Conservation (phyloP, 2,888 invertebrate genomes). For the Helobdella robusta region DNA sequence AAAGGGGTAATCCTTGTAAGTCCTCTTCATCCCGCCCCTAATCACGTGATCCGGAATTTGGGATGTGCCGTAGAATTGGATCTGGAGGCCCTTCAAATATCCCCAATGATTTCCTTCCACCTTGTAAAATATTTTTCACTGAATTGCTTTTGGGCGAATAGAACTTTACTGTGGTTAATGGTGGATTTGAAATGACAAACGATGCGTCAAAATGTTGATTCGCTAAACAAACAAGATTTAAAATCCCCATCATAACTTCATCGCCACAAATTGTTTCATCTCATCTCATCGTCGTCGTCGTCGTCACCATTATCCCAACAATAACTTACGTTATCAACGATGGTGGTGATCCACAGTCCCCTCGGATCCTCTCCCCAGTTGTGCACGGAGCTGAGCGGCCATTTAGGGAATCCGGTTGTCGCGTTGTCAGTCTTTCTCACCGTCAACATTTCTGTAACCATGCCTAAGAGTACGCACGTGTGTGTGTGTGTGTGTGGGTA, state of each 20-base stretch:
- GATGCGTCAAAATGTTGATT: too few species aligned
- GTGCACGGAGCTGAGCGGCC: slow-evolving; percentile 80
- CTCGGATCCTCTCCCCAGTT: slow-evolving; percentile 76
- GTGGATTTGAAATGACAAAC: too few species aligned
- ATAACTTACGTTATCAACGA: slow-evolving; percentile 48
- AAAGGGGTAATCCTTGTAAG: slow-evolving; percentile 23
- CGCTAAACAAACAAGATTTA: too few species aligned
- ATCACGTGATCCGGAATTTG: slow-evolving; percentile 59
- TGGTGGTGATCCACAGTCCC: slow-evolving; percentile 53
- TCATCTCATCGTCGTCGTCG: too few species aligned
- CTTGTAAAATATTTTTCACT: too few species aligned
- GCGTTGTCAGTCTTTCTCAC: slow-evolving; percentile 39
- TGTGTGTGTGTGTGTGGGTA: slow-evolving; percentile 13
- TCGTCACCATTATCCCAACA: slow-evolving; percentile 1
- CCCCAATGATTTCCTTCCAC: too few species aligned
- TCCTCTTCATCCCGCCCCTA: slow-evolving; percentile 22
- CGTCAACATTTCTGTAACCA: slow-evolving; percentile 51
- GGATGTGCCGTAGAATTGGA: slow-evolving; percentile 65
- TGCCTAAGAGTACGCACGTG: slow-evolving; percentile 10
- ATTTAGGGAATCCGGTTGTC: slow-evolving; percentile 63
- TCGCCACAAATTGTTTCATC: too few species aligned
- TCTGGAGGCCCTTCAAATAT: too few species aligned
- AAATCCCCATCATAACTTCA: too few species aligned
- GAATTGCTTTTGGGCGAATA: too few species aligned
- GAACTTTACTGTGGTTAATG: too few species aligned